Percentiles rank a stretch among this genome's conserved stretches.
Evolutionary conservation across 2,888 invertebrate genomes (phyloP).

Genomic region (Acrocyrtus sp.): DNA sequence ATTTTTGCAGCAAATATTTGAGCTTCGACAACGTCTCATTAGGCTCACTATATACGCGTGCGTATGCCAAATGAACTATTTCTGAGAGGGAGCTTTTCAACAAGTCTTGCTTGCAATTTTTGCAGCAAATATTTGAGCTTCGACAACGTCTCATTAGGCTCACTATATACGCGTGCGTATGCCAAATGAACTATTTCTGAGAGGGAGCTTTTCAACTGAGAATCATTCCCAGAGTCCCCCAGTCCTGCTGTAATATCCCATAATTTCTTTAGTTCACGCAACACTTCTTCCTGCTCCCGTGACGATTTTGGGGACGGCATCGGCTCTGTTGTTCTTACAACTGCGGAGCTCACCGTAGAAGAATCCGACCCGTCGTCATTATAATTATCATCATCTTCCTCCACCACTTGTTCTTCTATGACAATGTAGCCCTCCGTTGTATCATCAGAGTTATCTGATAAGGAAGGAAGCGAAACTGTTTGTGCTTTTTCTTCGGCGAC

Average conservation of each 20-base stretch:
- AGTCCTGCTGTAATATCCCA: constrained; percentile 56
- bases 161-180: constrained; percentile 54
- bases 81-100: constrained; percentile 55
- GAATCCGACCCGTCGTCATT: constrained; percentile 18
- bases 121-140: constrained; percentile 53
- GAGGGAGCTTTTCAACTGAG: constrained; percentile 52
- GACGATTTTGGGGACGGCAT: constrained; percentile 44
- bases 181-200: constrained; percentile 58
- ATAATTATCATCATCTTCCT: constrained; percentile 9
- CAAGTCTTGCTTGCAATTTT: constrained; percentile 43
- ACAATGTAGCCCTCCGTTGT: constrained; percentile 37
- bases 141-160: constrained; percentile 50
- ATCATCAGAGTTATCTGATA: constrained; percentile 4
- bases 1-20: constrained; percentile 51
- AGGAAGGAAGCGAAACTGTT: constrained; percentile 13
- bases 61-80: constrained; percentile 58
- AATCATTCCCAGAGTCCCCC: constrained; percentile 32
- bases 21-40: constrained; percentile 51
- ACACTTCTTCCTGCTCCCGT: constrained; percentile 51
- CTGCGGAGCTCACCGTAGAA: constrained; percentile 21
- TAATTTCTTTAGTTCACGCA: constrained; percentile 55
- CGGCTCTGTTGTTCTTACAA: constrained; percentile 36
- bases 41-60: constrained; percentile 50
- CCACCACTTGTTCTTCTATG: constrained; percentile 38
- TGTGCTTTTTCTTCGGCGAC: constrained; percentile 27